Evolutionary conservation across 2,888 invertebrate genomes (phyloP), one percentile per base, ranked within the genome.

Genomic region (Pheosia tremula): DNA sequence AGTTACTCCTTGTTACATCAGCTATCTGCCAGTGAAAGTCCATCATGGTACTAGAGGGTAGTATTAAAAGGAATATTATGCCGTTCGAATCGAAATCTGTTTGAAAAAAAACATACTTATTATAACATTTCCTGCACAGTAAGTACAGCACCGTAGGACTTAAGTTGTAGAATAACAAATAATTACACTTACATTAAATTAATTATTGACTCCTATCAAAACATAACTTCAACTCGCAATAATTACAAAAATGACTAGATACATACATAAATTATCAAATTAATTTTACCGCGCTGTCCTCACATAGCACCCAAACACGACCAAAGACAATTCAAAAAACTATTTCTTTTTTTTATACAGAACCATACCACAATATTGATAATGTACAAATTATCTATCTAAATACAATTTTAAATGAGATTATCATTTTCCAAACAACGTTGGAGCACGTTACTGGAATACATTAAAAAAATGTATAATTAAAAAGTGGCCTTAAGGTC

Each of bases 321-420:
- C 50, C 13, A 24, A 50, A 50, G 50, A 50, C 50, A 50, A 24
- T 50, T 50, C 24, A 24, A 37, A 37, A 53, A 64, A 13, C 11
- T 24, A 3, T 50, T 57, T 24, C 24, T 24, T 36, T 43, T 36
- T 43, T 58, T 13, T 64, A 65, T 58, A 56, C 59, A 62, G 60
- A 64, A 62, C 6, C 11, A 53, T 11, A 61, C 10, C 53, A 53
- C 53, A 53, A 53, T 53, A 50, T 24, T 50, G 24, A 62, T 69
- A 72, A 65, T 79, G 77, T 85, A 85, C 82, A 85, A 84, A 81
- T 85, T 83, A 75, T 74, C 83, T 84, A 84, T 75, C 84, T 85
- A 84, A 69, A 71, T 71, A 75, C 68, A 72, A 72, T 63, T 47
- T 47, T 1, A n/a, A 11, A 11, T 13, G 24, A 8, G 5, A 50